Evolutionary conservation across 2,888 invertebrate genomes (phyloP).

Genomic region (Augiades crinisus): DNA sequence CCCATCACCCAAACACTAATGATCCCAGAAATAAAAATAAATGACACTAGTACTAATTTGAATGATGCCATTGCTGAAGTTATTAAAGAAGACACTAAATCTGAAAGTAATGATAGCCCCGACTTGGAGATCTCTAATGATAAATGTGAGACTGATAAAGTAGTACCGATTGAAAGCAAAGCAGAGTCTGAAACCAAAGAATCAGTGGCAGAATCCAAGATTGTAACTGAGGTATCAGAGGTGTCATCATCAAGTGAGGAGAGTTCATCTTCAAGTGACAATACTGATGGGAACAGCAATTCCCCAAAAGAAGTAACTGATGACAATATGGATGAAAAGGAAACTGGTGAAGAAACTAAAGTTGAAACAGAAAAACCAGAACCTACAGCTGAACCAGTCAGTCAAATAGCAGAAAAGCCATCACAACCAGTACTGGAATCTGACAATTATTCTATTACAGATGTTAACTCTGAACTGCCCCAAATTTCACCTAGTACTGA

Average conservation of each 20-base stretch:
- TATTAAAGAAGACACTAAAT: slow-evolving; percentile 36
- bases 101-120: slow-evolving; percentile 40
- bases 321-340: slow-evolving; percentile 49
- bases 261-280: slow-evolving; percentile 72
- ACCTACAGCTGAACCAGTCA: slow-evolving; percentile 21
- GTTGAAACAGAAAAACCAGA: slow-evolving; percentile 38
- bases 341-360: slow-evolving; percentile 41
- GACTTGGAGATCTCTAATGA: slow-evolving; percentile 39
- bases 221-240: slow-evolving; percentile 47
- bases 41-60: slow-evolving; percentile 71
- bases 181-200: slow-evolving; percentile 62
- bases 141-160: slow-evolving; percentile 21
- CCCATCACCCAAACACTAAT: slow-evolving; percentile 39
- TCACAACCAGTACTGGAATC: slow-evolving; percentile 49
- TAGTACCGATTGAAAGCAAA: slow-evolving; percentile 54
- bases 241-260: slow-evolving; percentile 69
- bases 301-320: slow-evolving; percentile 64
- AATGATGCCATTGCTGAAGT: slow-evolving; percentile 53
- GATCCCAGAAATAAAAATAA: slow-evolving; percentile 70
- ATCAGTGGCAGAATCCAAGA: slow-evolving; percentile 52
- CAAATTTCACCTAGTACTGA: slow-evolving; percentile 36
- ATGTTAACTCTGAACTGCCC: slow-evolving; percentile 64
- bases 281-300: slow-evolving; percentile 70
- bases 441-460: slow-evolving; percentile 68
- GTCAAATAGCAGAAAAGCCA: slow-evolving; percentile 34